These are phyloP conservation scores for Sebastes iracundus DNA, from an alignment of 2,797 vertebrate species.

Conservation along the genomic window DNA sequence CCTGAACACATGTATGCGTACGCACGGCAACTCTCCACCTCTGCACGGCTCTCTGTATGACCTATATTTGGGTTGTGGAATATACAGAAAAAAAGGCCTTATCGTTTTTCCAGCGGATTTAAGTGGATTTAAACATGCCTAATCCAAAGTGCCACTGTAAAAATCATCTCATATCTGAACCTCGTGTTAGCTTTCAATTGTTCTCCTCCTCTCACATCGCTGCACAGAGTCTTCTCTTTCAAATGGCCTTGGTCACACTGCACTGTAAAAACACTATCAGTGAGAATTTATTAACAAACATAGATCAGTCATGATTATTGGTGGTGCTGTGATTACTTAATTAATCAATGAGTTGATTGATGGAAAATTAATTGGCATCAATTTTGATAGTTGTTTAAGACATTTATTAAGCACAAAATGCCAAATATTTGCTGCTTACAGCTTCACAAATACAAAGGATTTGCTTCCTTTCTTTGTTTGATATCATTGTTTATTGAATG, in stretches of 20 bases:
- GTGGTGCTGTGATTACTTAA: too few species aligned
- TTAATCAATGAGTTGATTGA: neutral
- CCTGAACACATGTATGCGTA: slow-evolving; percentile 9
- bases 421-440: neutral
- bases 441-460: neutral
- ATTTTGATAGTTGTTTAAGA: neutral
- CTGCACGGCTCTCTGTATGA: slow-evolving; percentile 45
- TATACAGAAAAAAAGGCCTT: slow-evolving; percentile 30
- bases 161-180: slow-evolving; percentile 47
- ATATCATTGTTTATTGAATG: neutral
- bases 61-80: slow-evolving; percentile 57
- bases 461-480: neutral
- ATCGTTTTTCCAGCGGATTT: slow-evolving; percentile 56
- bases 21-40: slow-evolving; percentile 32
- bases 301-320: neutral
- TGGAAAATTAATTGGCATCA: neutral
- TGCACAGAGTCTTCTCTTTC: neutral
- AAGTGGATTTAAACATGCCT: slow-evolving; percentile 65
- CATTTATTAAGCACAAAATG: neutral
- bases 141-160: slow-evolving; percentile 59
- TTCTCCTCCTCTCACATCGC: neutral
- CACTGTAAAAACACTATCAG: slow-evolving; percentile 9
- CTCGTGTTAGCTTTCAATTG: slow-evolving; percentile 27
- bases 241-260: neutral
- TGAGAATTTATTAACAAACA: neutral